A percentile compares a stretch with the other conserved stretches of the same genome.
Evolutionary conservation across 2,888 invertebrate species (phyloP).

Genomic region (Acholoe squamosa): DNA sequence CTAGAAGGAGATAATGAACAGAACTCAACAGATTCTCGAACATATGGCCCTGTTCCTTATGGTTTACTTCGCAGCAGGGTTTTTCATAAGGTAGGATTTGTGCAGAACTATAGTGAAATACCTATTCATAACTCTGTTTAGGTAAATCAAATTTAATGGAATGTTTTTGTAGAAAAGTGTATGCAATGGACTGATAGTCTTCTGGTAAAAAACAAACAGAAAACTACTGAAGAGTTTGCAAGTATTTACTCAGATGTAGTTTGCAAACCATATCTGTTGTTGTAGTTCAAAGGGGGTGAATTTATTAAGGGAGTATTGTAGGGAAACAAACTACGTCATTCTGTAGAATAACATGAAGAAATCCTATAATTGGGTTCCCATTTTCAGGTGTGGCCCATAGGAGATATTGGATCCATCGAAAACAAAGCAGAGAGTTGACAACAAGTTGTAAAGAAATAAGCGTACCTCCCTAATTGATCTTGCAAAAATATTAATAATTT

Average conservation of each 20-base stretch:
- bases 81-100: conserved; percentile 88
- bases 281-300: too few relatives aligned
- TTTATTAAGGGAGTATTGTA: background rate
- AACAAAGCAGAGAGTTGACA: background rate
- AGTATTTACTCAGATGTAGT: background rate
- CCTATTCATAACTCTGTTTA: background rate
- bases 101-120: background rate
- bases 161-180: background rate
- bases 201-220: background rate
- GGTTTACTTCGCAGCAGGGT: conserved; percentile 92
- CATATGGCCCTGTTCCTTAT: conserved; percentile 94
- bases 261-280: too few relatives aligned
- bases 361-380: background rate
- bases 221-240: background rate
- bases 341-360: background rate
- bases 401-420: conserved; percentile 11
- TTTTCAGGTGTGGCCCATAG: conserved; percentile 33
- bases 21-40: conserved; percentile 93
- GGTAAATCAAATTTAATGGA: background rate
- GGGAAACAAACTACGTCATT: background rate
- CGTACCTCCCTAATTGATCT: too few relatives aligned
- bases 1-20: conserved; percentile 93
- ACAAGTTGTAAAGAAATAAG: background rate
- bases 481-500: too few relatives aligned
- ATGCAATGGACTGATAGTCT: background rate